These are phyloP conservation scores for Drosophila koepferae DNA, from an alignment of 2,888 invertebrate genomes.

Conservation along the genomic window DNA sequence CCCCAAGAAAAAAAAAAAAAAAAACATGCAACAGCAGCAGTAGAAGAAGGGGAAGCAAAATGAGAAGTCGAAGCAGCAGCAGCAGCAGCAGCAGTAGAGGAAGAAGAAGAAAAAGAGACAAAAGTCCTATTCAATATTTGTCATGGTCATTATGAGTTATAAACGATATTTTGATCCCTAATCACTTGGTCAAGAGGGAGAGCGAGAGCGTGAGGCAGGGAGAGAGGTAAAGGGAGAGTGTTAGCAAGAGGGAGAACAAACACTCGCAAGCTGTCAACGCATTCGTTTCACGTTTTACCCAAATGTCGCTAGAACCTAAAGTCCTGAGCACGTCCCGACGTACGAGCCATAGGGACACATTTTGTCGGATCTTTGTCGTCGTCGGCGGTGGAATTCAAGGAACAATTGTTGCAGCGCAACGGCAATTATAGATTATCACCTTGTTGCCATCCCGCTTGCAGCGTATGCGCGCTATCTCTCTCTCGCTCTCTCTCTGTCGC, in stretches of 20 bases:
- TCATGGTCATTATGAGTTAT: conserved; percentile 77
- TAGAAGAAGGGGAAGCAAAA: background rate
- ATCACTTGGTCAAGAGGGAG: conserved; percentile 55
- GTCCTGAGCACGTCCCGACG: conserved; percentile 12
- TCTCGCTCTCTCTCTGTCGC: background rate
- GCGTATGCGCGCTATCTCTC: conserved; percentile 1
- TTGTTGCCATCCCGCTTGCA: conserved; percentile 39
- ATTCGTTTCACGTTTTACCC: conserved; percentile 75
- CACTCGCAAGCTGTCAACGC: conserved; percentile 73
- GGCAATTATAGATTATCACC: conserved; percentile 81
- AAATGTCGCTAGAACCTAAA: conserved; percentile 54
- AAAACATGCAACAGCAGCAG: background rate
- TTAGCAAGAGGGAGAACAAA: background rate
- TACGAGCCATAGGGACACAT: conserved; percentile 56
- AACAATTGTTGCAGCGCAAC: conserved; percentile 72
- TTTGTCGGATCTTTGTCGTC: conserved; percentile 19
- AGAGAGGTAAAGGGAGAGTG: conserved; percentile 16
- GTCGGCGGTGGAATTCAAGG: conserved; percentile 73
- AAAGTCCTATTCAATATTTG: conserved; percentile 58
- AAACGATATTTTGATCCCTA: conserved; percentile 79
- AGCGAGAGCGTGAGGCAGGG: conserved; percentile 6
- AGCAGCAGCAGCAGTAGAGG: background rate
- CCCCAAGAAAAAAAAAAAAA: too few species aligned
- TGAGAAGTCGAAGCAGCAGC: background rate
- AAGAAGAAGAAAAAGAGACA: background rate